phyloP scores from a whole-genome alignment of 2,797 vertebrate genomes.

The Aldrovandia affinis region DNA sequence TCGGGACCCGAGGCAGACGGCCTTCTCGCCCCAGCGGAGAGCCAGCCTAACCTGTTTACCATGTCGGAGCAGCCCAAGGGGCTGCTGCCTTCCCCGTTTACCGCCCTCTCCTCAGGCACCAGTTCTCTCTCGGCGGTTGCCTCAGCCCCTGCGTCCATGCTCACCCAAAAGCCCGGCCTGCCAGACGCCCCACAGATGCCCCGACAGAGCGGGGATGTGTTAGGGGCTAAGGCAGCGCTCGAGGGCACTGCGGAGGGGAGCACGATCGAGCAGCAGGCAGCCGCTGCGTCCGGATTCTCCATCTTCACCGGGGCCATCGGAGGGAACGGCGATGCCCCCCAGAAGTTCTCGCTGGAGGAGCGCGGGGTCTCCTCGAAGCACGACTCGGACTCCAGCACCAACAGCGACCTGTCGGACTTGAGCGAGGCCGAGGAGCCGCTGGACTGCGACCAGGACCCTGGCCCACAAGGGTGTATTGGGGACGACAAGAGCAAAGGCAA shows the following conservation, averaged over 20 bases:
- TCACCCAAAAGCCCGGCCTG: constrained; percentile 71
- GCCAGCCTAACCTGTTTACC: constrained; percentile 89
- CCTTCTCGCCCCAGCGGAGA: constrained; percentile 66
- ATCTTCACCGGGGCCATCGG: constrained; percentile 66
- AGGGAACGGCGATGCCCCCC: constrained; percentile 75
- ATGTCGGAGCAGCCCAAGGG: constrained; percentile 90
- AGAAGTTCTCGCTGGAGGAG: constrained; percentile 92
- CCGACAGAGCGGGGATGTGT: constrained; percentile 80
- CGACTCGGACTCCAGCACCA: constrained; percentile 94
- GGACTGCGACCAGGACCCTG: constrained; percentile 80
- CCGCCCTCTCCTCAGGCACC: constrained; percentile 60
- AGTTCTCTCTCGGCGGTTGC: constrained; percentile 65
- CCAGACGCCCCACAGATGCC: constrained; percentile 72
- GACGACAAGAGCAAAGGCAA: constrained; percentile 86
- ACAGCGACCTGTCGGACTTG: constrained; percentile 95
- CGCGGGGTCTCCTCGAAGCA: constrained; percentile 86
- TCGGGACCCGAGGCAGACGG: constrained; percentile 59
- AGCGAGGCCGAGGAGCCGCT: constrained; percentile 92
- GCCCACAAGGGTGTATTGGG: constrained; percentile 69
- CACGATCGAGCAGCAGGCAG: constrained; percentile 67
- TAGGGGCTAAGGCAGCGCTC: constrained; percentile 64
- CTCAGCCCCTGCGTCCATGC: constrained; percentile 48
- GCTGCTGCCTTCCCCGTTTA: constrained; percentile 78
- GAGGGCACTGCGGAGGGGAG: constrained; percentile 68
- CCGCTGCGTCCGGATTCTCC: constrained; percentile 68